Evolutionary conservation across 1,140 invertebrate species (phyloP), one percentile per base, ranked within the genome.

Genomic region (Ceratitis capitata): DNA sequence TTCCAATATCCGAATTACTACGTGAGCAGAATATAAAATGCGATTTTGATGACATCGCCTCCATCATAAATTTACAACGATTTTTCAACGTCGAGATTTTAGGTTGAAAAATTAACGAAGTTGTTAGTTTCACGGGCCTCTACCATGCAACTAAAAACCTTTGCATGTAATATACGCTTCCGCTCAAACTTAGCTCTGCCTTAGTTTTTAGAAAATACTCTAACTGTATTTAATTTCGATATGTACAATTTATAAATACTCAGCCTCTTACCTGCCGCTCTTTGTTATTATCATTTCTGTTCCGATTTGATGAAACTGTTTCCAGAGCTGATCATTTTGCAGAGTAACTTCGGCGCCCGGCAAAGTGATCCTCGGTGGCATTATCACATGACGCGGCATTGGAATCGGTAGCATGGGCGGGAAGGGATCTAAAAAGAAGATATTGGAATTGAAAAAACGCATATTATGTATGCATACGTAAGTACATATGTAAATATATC

Each of bases 221-320:
- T n/a, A n/a, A 56, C n/a, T 19, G 51, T n/a, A 14, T 19, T 56
- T 2, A 56, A 56, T 69, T 69, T 32, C 12, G 23, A 69, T 69
- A 69, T 9, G 29, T 23, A 69, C 29, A n/a, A 12, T 69, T 69
- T 42, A n/a, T n/a, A n/a, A n/a, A n/a, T 69, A 32, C 19, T 0
- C 6, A 47, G 39, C 39, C 45, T 78, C 85, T 87, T 89, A 99
- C 98, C 98, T 95, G 93, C 98, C 98, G 84, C 97, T 97, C 93
- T 99, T 99, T 19, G 98, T 99, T 92, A 99, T 99, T 92, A 99
- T 99, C 98, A 99, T 99, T 92, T 99, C 98, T 2, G 98, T 99
- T 84, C 98, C 97, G 85, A 99, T 94, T 88, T 97, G 96, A 92
- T 99, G 96, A 93, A 99, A 99, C 89, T 98, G 96, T 88, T 97